A percentile compares a stretch with the other conserved stretches of the same genome.
Evolutionary conservation across 2,888 invertebrate genomes (phyloP).

Genomic region (Heteromurus nitidus): DNA sequence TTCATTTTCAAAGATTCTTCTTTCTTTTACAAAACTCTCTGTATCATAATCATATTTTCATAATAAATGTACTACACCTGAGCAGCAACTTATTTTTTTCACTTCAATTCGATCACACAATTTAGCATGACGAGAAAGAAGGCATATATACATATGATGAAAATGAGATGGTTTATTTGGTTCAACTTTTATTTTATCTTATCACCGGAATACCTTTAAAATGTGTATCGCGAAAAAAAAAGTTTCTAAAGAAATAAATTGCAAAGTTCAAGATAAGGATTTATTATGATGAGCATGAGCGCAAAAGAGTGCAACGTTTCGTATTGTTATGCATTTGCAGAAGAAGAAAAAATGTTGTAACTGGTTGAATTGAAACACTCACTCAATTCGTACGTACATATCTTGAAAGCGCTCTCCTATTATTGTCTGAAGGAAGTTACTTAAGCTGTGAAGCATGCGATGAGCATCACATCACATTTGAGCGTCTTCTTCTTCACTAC

Average conservation of each 20-base stretch:
- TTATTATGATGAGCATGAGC: conserved; percentile 49
- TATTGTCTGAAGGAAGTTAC: conserved; percentile 58
- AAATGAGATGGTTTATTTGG: neutral
- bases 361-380: neutral
- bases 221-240: conserved; percentile 30
- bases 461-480: too few species aligned
- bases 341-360: conserved; percentile 20
- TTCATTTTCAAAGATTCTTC: conserved; percentile 62
- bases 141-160: conserved; percentile 1
- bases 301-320: conserved; percentile 38
- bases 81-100: too few species aligned
- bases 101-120: too few species aligned
- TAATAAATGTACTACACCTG: too few species aligned
- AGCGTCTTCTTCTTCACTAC: conserved; percentile 7
- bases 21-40: too few species aligned
- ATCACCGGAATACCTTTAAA: conserved; percentile 48
- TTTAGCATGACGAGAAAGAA: neutral
- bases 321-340: conserved; percentile 36
- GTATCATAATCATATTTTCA: too few species aligned
- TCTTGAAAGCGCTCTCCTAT: conserved; percentile 15
- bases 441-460: conserved; percentile 32
- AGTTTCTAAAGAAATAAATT: conserved; percentile 58
- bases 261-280: conserved; percentile 62
- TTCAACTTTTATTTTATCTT: conserved; percentile 45
- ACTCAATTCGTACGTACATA: too few species aligned